These are phyloP conservation scores for Aix galericulata DNA, from an alignment of 2,113 vertebrate species.

Conservation along the genomic window DNA sequence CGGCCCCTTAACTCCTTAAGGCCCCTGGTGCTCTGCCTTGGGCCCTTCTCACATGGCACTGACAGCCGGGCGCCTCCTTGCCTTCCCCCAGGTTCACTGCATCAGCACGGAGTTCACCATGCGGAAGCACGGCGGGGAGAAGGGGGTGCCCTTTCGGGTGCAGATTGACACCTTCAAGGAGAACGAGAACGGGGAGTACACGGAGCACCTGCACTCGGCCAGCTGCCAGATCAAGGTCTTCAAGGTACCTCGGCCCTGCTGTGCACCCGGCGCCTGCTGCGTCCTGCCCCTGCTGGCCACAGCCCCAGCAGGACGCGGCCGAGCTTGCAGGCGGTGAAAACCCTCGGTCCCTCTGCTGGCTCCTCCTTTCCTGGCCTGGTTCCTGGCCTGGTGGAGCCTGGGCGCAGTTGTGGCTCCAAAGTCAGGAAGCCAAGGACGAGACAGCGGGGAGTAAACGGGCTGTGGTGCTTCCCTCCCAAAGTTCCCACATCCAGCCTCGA, in stretches of 20 bases:
- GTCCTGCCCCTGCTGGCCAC: background rate
- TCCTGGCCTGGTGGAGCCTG: fast-evolving
- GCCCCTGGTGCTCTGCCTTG: background rate
- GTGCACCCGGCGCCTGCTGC: background rate
- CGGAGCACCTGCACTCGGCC: conserved; percentile 94
- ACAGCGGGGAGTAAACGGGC: fast-evolving
- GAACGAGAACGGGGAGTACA: conserved; percentile 91
- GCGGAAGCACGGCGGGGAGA: conserved; percentile 97
- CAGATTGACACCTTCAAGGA: conserved; percentile 98
- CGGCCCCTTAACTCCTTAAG: background rate
- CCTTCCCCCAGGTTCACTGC: conserved; percentile 87
- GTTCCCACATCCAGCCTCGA: background rate
- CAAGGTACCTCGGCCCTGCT: conserved; percentile 79
- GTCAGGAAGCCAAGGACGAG: background rate
- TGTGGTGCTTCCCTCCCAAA: background rate
- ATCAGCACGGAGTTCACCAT: conserved; percentile 99
- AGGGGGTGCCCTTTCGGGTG: conserved; percentile 95
- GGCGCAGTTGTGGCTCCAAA: background rate
- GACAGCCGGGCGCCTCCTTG: fast-evolving
- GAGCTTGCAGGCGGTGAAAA: background rate
- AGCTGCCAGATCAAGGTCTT: conserved; percentile 99
- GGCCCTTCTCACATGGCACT: fast-evolving
- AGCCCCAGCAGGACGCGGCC: background rate
- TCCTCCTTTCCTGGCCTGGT: background rate
- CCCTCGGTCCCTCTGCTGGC: background rate